A percentile compares a stretch with the other conserved stretches of the same genome.
These are phyloP conservation scores for Clarias macrocephalus DNA, from an alignment of 2,113 vertebrate genomes.

Conservation along the genomic window DNA sequence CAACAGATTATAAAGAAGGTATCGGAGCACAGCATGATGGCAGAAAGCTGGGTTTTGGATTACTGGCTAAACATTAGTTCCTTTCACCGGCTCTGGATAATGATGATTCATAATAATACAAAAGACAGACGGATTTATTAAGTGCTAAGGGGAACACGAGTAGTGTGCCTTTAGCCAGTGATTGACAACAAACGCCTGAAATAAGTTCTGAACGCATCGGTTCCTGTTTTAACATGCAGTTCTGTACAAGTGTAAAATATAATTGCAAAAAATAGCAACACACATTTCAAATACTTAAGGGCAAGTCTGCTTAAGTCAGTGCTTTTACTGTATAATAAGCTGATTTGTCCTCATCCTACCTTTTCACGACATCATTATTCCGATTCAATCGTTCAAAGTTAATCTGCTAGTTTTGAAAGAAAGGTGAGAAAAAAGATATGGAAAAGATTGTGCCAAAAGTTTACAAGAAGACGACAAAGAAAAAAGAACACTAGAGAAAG, in stretches of 20 bases:
- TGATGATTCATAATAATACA: not conserved
- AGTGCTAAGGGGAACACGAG: not conserved
- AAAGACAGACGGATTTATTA: not conserved
- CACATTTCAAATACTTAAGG: not conserved
- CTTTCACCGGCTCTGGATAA: not conserved
- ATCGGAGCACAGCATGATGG: conserved; percentile 24
- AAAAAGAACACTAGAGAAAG: not conserved
- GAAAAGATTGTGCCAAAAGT: not conserved
- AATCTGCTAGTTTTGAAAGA: not conserved
- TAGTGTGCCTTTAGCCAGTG: not conserved
- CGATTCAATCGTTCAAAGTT: not conserved
- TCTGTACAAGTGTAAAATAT: not conserved
- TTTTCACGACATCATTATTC: not conserved
- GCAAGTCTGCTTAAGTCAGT: not conserved
- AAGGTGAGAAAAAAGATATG: not conserved
- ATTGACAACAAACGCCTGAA: not conserved
- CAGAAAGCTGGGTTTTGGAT: conserved; percentile 31
- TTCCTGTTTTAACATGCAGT: not conserved
- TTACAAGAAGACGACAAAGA: not conserved
- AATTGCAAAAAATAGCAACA: not conserved
- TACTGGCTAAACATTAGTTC: conserved; percentile 6
- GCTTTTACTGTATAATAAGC: no score
- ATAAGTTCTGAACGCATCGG: not conserved
- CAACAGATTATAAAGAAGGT: conserved; percentile 30
- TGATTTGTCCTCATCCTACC: no score